A percentile compares a stretch with the other conserved stretches of the same genome.
These are phyloP conservation scores for Pachymerium ferrugineum DNA, from an alignment of 2,888 invertebrate genomes.

Conservation along the genomic window DNA sequence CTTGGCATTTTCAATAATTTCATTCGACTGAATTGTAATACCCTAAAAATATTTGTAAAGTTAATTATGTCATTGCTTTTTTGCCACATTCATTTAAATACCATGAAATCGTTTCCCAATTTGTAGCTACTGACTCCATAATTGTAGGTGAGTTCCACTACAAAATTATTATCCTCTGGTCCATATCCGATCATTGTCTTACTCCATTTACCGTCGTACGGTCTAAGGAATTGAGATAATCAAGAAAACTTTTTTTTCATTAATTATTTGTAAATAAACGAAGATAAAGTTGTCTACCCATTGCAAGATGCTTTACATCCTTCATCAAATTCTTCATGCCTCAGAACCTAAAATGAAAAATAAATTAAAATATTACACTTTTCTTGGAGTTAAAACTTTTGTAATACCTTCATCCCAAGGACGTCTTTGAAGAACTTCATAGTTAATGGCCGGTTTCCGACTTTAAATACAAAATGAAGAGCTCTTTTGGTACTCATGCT, in stretches of 20 bases:
- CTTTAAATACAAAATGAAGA: conserved; percentile 93
- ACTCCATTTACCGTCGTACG: conserved; percentile 96
- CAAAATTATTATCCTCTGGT: conserved; percentile 89
- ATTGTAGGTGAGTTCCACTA: conserved; percentile 94
- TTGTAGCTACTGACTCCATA: conserved; percentile 85
- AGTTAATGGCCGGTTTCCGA: conserved; percentile 79
- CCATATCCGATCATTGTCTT: conserved; percentile 99
- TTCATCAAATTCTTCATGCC: conserved; percentile 95
- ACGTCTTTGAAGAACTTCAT: conserved; percentile 82
- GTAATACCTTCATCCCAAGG: conserved; percentile 90
- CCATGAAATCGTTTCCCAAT: conserved; percentile 81
- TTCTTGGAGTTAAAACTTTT: conserved; percentile 4
- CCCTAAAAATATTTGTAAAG: conserved; percentile 50
- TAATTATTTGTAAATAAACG: not conserved
- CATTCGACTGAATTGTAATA: conserved; percentile 73
- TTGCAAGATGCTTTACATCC: conserved; percentile 97
- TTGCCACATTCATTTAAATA: conserved; percentile 38
- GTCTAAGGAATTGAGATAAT: conserved; percentile 55
- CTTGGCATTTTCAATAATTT: conserved; percentile 67
- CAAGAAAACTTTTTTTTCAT: not conserved
- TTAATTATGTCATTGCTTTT: not conserved
- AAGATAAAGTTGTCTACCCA: conserved; percentile 60
- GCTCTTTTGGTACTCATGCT: conserved; percentile 59
- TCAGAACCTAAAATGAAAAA: conserved; percentile 75
- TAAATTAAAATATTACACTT: conserved; percentile 33